Conservation (phyloP, 2,797 vertebrate genomes). For the Poecilia picta region DNA sequence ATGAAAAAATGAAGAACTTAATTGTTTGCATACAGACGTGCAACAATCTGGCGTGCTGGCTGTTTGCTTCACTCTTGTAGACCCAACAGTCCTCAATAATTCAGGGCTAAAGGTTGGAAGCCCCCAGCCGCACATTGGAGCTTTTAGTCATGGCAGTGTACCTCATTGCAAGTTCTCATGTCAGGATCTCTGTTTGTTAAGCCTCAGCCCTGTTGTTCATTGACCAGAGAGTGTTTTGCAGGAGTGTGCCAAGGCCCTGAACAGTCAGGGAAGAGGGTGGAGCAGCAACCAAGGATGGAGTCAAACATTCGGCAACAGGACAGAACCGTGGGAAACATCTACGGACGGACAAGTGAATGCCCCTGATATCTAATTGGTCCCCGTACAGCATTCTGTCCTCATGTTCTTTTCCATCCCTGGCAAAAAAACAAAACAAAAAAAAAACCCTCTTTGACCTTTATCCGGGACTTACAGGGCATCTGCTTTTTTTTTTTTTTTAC, state of each 20-base stretch:
- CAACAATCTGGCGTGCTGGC: slow-evolving; percentile 51
- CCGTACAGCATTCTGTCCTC: slow-evolving; percentile 63
- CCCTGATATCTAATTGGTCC: slow-evolving; percentile 25
- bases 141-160: slow-evolving; percentile 73
- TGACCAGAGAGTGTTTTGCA: slow-evolving; percentile 70
- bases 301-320: slow-evolving; percentile 66
- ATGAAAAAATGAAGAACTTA: slow-evolving; percentile 60
- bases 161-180: slow-evolving; percentile 79
- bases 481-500: slow-evolving; percentile 65
- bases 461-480: slow-evolving; percentile 64
- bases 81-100: slow-evolving; percentile 71
- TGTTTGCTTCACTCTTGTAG: slow-evolving; percentile 65
- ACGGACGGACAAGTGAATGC: slow-evolving; percentile 18
- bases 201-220: slow-evolving; percentile 67
- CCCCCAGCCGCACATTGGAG: slow-evolving; percentile 64
- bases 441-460: slow-evolving; percentile 69
- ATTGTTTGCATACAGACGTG: slow-evolving; percentile 73
- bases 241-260: slow-evolving; percentile 69
- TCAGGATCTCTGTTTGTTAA: slow-evolving; percentile 75
- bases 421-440: slow-evolving; percentile 67
- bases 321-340: slow-evolving; percentile 60
- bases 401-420: slow-evolving; percentile 81
- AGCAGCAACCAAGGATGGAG: slow-evolving; percentile 86
- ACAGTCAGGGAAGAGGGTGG: slow-evolving; percentile 67
- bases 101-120: slow-evolving; percentile 69